Evolutionary conservation across 2,113 vertebrate species (phyloP), one percentile per base, ranked within the genome.

Genomic region (Otocyon megalotis): DNA sequence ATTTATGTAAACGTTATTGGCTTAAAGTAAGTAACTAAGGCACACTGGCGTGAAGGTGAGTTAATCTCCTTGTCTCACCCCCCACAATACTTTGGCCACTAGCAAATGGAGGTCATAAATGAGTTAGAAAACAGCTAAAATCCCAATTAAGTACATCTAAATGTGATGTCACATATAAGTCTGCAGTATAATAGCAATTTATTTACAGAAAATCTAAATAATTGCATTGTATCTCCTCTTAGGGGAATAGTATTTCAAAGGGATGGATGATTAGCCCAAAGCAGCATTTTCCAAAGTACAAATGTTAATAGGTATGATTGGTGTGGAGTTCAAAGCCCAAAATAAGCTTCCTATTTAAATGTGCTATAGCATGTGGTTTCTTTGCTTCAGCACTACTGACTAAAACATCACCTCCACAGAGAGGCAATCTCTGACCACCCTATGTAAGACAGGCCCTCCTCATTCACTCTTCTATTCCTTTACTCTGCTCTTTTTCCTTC

Each of bases 191-290:
- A 92, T 24, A 12, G 24, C 14, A 74, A 96, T 89, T 93, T 86
- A 79, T 89, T 89, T 91, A 74, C 26, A 89, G 62, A 88, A 26
- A 79, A 79, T 71, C 14, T 93, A 93, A 94, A 60, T 86, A 94
- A 71, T 48, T 88, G 4, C 72, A 93, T 54, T 93, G 17, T 85
- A 26, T 26, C n/a, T 94, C n/a, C 20, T 79, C 32, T 43, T 65
- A 37, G 20, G 11, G 10, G 13, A 92, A 63, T 43, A n/a, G 3
- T 85, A 84, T 90, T 97, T 97, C 50, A 83, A 90, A 83, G 48
- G 19, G 8, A 71, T 96, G 77, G 28, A 79, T 96, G 26, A 71
- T 93, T 69, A 53, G 10, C 74, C 74, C 77, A 82, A 74, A 92
- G 30, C 22, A 92, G 11, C 22, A 71, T 87, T 92, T 92, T 24